Conservation (phyloP, 2,113 vertebrate species). For the Theristicus caerulescens region DNA sequence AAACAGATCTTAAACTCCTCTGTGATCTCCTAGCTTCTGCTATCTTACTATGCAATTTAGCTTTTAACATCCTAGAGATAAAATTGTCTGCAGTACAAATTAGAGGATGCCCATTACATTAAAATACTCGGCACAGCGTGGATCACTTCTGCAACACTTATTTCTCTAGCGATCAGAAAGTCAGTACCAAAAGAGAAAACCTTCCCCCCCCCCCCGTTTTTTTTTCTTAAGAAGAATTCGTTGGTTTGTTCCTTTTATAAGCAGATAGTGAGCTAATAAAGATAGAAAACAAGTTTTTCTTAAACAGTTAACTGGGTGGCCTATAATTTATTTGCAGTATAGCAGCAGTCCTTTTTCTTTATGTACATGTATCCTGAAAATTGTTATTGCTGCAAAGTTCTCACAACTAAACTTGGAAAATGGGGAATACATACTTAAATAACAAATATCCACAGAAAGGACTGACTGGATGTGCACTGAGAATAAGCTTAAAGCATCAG, state of each 20-base stretch:
- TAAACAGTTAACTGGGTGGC: background rate
- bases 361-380: background rate
- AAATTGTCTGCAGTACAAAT: background rate
- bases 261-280: background rate
- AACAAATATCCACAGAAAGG: background rate
- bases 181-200: background rate
- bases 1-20: background rate
- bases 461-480: background rate
- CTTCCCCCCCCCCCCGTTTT: accelerated
- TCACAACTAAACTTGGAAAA: background rate
- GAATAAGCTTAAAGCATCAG: background rate
- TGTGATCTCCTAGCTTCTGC: constrained; percentile 1
- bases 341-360: background rate
- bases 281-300: background rate
- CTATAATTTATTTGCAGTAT: background rate
- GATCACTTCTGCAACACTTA: background rate
- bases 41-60: background rate
- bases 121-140: background rate
- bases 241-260: background rate
- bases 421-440: background rate
- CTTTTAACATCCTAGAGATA: background rate
- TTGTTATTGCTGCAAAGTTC: background rate
- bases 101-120: background rate
- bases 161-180: background rate
- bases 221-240: background rate